These are phyloP conservation scores for Anisognathus igniventris DNA, from an alignment of 2,797 vertebrate genomes.

Conservation along the genomic window DNA sequence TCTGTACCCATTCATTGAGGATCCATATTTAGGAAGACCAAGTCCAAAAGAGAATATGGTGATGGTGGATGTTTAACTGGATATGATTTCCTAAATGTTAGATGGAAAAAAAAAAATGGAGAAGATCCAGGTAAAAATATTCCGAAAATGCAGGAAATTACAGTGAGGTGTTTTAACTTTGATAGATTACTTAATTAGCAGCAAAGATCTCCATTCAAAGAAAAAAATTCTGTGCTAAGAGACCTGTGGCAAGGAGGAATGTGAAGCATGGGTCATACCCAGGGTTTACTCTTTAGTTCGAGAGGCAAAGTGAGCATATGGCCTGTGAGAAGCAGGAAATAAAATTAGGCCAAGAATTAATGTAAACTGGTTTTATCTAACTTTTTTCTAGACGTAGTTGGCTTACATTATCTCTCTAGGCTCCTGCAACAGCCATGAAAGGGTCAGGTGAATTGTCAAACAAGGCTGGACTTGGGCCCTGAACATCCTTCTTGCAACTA, in stretches of 20 bases:
- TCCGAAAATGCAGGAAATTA: neutral
- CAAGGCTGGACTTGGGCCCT: neutral
- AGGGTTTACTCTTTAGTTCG: neutral
- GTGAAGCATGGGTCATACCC: neutral
- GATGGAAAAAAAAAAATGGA: too few species aligned
- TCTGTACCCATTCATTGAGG: fast-evolving
- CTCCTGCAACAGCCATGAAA: neutral
- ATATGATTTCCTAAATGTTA: too few species aligned
- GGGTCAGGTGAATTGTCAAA: neutral
- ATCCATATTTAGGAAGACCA: neutral
- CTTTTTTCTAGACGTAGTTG: neutral
- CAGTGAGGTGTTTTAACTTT: neutral
- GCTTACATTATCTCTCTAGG: neutral
- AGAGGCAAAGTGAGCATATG: neutral
- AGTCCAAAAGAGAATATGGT: neutral
- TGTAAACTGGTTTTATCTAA: neutral
- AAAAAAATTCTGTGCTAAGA: neutral
- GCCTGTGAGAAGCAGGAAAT: neutral
- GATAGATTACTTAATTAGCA: neutral
- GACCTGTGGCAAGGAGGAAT: neutral
- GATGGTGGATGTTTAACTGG: neutral
- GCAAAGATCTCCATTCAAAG: neutral
- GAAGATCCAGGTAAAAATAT: neutral
- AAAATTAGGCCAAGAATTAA: neutral
- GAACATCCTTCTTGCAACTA: neutral